phyloP scores from a whole-genome alignment of 2,113 vertebrate species.

The Rhinoderma darwinii region DNA sequence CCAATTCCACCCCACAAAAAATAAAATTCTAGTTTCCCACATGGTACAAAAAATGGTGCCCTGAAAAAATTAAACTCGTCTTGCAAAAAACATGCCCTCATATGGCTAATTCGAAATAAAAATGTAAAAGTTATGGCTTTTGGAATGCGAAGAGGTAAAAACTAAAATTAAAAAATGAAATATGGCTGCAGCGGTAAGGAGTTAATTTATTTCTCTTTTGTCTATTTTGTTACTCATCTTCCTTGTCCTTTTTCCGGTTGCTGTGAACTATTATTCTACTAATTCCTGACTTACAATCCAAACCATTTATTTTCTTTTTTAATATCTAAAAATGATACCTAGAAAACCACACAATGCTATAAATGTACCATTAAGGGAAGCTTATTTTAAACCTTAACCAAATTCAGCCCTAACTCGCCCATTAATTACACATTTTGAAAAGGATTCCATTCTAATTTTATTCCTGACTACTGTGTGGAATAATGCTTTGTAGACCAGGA shows the following conservation, averaged over 20 bases:
- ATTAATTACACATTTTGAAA: constrained; percentile 57
- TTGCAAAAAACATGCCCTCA: too few species aligned
- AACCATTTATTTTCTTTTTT: constrained; percentile 55
- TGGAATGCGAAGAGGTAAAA: too few species aligned
- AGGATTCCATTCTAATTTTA: constrained; percentile 57
- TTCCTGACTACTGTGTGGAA: constrained; percentile 40
- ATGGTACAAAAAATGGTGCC: too few species aligned
- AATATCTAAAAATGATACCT: constrained; percentile 57
- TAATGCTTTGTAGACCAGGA: constrained; percentile 33
- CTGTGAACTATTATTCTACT: constrained; percentile 22
- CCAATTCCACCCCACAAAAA: too few species aligned
- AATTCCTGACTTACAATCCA: constrained; percentile 38
- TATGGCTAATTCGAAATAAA: too few species aligned
- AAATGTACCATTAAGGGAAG: constrained; percentile 52
- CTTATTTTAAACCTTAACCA: constrained; percentile 47
- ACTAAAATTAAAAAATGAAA: too few species aligned
- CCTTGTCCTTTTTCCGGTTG: constrained; percentile 24
- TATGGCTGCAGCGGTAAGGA: too few species aligned
- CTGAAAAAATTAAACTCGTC: too few species aligned
- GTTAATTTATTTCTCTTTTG: not conserved
- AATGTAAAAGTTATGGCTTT: too few species aligned
- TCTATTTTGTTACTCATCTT: constrained; percentile 25
- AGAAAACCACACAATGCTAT: constrained; percentile 52
- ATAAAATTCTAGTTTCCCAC: too few species aligned
- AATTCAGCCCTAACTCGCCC: constrained; percentile 35